Percentiles rank a stretch among this genome's conserved stretches.
Evolutionary conservation across 2,113 vertebrate genomes (phyloP).

Genomic region (Puma concolor): DNA sequence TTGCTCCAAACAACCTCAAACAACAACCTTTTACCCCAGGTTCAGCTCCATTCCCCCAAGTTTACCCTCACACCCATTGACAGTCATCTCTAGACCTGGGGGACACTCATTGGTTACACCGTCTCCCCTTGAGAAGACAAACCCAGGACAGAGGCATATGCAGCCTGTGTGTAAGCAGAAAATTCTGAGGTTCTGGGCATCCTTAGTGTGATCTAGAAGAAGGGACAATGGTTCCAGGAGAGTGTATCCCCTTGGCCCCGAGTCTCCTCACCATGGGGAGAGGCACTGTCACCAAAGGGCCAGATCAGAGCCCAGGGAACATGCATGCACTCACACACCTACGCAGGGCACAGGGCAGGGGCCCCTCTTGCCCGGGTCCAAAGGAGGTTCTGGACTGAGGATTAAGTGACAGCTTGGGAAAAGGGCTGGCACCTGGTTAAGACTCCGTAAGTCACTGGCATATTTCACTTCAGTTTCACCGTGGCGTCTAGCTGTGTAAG

Average conservation of each 20-base stretch:
- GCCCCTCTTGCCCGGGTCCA: neutral
- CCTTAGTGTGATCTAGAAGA: neutral
- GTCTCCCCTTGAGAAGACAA: neutral
- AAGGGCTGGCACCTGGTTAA: neutral
- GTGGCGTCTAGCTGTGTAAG: neutral
- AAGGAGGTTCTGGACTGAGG: neutral
- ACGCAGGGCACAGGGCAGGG: neutral
- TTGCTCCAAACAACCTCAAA: neutral
- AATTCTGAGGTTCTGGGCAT: neutral
- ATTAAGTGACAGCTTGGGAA: neutral
- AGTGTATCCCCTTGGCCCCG: neutral
- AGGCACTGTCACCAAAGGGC: neutral
- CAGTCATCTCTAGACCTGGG: neutral
- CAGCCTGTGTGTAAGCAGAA: neutral
- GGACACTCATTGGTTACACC: fast-evolving
- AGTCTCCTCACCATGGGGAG: fast-evolving
- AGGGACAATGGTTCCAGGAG: neutral
- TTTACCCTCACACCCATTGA: neutral
- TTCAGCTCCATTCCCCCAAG: neutral
- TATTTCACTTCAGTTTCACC: neutral
- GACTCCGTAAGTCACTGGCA: neutral
- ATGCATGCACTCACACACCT: fast-evolving
- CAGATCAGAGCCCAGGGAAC: fast-evolving
- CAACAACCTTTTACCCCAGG: too few relatives aligned
- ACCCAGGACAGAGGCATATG: neutral